Evolutionary conservation across 2,888 invertebrate genomes (phyloP).

Genomic region (Cartodere bifasciata): DNA sequence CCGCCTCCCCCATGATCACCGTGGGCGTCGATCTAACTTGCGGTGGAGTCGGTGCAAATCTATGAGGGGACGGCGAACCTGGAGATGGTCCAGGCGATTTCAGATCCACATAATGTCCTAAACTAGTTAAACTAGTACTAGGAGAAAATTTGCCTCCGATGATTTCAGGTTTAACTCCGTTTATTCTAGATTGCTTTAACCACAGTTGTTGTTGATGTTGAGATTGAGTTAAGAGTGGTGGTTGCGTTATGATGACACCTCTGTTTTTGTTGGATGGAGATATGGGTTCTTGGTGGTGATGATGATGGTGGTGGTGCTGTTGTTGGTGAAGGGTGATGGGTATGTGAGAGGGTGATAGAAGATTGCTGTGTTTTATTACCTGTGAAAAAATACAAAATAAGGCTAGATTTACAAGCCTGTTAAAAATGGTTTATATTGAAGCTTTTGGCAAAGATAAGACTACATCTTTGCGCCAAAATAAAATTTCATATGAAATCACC

Average conservation of each 20-base stretch:
- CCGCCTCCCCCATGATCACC: slow-evolving; percentile 88
- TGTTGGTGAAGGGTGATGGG: slow-evolving; percentile 15
- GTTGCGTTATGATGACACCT: slow-evolving; percentile 30
- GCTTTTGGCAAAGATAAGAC: too few species aligned
- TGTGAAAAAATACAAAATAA: not conserved
- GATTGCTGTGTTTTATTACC: too few species aligned
- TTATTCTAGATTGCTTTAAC: slow-evolving; percentile 47
- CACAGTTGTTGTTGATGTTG: slow-evolving; percentile 32
- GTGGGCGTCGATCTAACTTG: slow-evolving; percentile 61
- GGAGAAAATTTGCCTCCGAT: slow-evolving; percentile 46
- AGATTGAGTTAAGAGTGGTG: slow-evolving; percentile 21
- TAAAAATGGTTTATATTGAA: slow-evolving; percentile 3
- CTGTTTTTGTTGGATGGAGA: slow-evolving; percentile 16
- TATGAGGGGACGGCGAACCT: slow-evolving; percentile 21
- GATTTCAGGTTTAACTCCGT: slow-evolving; percentile 67
- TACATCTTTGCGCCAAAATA: too few species aligned
- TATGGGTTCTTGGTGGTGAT: slow-evolving; percentile 20
- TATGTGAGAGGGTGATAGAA: slow-evolving; percentile 10
- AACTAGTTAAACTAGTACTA: slow-evolving; percentile 13
- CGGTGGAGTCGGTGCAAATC: slow-evolving; percentile 17
- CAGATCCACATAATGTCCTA: not conserved
- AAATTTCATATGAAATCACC: too few species aligned
- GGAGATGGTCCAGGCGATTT: slow-evolving; percentile 3
- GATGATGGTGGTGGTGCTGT: slow-evolving; percentile 6
- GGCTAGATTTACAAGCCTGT: not conserved